Conservation (phyloP, 2,888 invertebrate genomes). For the Ennomos erosarius region DNA sequence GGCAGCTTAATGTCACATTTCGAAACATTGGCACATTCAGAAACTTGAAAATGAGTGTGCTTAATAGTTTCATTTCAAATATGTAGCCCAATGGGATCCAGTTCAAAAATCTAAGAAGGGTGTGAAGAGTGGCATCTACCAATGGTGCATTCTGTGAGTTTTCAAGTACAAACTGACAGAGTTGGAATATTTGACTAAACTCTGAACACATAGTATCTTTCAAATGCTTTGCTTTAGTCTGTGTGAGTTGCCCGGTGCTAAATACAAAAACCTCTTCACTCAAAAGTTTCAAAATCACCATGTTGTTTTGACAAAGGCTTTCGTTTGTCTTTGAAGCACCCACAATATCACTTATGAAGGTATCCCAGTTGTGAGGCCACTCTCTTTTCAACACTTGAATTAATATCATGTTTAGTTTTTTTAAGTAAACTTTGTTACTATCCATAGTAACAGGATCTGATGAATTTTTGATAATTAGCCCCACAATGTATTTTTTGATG, state of each 20-base stretch:
- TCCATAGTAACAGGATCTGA: constrained; percentile 96
- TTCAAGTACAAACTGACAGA: constrained; percentile 99
- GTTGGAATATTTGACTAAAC: constrained; percentile 98
- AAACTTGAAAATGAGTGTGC: constrained; percentile 97
- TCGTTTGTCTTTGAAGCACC: constrained; percentile 99
- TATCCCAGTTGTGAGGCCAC: constrained; percentile 99
- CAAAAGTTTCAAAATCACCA: constrained; percentile 98
- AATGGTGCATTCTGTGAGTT: constrained; percentile 98
- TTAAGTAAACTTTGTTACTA: constrained; percentile 97
- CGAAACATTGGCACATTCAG: constrained; percentile 98
- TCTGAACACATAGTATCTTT: constrained; percentile 99
- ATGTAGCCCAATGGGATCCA: constrained; percentile 99
- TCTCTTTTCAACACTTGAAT: constrained; percentile 99
- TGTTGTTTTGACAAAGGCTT: constrained; percentile 99
- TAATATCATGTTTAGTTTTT: constrained; percentile 99
- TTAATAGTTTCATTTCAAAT: constrained; percentile 98
- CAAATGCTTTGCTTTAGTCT: constrained; percentile 99
- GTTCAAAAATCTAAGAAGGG: constrained; percentile 97
- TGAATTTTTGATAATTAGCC: constrained; percentile 98
- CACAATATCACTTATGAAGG: constrained; percentile 99
- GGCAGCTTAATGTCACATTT: constrained; percentile 98
- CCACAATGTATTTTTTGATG: constrained; percentile 99
- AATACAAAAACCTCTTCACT: constrained; percentile 99
- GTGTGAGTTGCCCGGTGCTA: constrained; percentile 98
- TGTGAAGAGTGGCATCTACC: constrained; percentile 98